Percentiles rank a stretch among this genome's conserved stretches.
phyloP scores from a whole-genome alignment of 92 coral and sea anemone species.

The Zoanthus sansibaricus region DNA sequence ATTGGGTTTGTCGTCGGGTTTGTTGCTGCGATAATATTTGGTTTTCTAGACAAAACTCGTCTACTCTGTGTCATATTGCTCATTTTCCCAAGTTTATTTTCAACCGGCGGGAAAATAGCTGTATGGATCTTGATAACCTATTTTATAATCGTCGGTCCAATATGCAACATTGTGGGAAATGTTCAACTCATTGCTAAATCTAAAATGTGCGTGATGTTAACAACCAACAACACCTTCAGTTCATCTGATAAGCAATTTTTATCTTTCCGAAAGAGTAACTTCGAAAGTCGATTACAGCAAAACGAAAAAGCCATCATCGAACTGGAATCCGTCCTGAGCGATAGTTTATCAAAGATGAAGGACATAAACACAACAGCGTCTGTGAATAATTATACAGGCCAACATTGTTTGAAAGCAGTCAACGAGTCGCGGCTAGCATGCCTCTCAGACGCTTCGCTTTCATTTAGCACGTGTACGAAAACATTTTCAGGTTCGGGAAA shows the following conservation, averaged over 20 bases:
- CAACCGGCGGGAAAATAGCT: constrained; percentile 83
- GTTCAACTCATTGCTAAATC: constrained; percentile 65
- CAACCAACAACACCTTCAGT: constrained; percentile 18
- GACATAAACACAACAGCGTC: constrained; percentile 24
- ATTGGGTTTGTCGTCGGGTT: constrained; percentile 76
- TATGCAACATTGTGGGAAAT: constrained; percentile 91
- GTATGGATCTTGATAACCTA: constrained; percentile 85
- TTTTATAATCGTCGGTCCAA: constrained; percentile 86
- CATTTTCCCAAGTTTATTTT: constrained; percentile 87
- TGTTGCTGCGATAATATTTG: constrained; percentile 76
- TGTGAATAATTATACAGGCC: constrained; percentile 55
- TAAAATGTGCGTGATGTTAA: constrained; percentile 59
- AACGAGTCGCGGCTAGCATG: constrained; percentile 58
- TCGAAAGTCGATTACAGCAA: constrained; percentile 42
- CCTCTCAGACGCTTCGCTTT: constrained; percentile 22
- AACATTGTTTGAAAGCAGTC: constrained; percentile 61
- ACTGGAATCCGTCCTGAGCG: constrained; percentile 53
- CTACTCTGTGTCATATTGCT: constrained; percentile 80
- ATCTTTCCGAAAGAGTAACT: constrained; percentile 9
- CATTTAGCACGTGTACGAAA: constrained; percentile 51
- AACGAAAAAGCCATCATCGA: constrained; percentile 64
- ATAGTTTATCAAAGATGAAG: constrained; percentile 51
- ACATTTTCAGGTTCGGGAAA: constrained; percentile 14
- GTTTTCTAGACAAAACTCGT: constrained; percentile 86
- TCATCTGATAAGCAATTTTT: background rate